Conservation (phyloP, 2,797 vertebrate species). For the Cossypha heuglini region DNA sequence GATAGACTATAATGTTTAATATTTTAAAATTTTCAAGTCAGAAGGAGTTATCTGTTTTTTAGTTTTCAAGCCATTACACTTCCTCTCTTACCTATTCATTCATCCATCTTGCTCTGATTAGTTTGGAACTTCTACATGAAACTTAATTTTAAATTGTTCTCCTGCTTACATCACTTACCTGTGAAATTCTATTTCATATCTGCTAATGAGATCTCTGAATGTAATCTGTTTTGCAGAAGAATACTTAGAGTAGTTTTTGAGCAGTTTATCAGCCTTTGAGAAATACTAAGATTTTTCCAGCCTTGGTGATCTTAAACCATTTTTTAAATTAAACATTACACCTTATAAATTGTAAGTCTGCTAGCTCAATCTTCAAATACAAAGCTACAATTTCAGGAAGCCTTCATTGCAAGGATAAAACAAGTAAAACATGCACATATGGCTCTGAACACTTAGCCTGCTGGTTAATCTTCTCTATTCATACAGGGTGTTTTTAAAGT, state of each 20-base stretch:
- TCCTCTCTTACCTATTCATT: neutral
- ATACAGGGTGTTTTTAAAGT: slow-evolving; percentile 28
- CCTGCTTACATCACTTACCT: neutral
- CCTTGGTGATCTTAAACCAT: neutral
- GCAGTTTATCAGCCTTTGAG: neutral
- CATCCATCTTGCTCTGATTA: neutral
- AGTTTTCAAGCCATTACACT: neutral
- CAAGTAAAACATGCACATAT: slow-evolving; percentile 8
- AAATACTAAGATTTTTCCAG: neutral
- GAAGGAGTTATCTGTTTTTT: neutral
- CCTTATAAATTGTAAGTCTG: slow-evolving; percentile 24
- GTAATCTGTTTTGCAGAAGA: neutral
- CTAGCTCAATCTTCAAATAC: slow-evolving; percentile 19
- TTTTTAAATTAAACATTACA: slow-evolving; percentile 17
- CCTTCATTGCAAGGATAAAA: slow-evolving; percentile 28
- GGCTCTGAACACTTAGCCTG: slow-evolving; percentile 8
- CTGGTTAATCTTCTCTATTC: slow-evolving; percentile 43
- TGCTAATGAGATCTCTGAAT: neutral
- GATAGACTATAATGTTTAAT: neutral
- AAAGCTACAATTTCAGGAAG: slow-evolving; percentile 28
- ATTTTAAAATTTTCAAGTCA: neutral
- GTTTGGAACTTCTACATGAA: neutral
- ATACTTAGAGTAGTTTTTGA: neutral
- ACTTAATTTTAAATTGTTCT: neutral
- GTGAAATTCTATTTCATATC: neutral